Conservation (phyloP, 2,113 vertebrate species). For the Fregetta grallaria region DNA sequence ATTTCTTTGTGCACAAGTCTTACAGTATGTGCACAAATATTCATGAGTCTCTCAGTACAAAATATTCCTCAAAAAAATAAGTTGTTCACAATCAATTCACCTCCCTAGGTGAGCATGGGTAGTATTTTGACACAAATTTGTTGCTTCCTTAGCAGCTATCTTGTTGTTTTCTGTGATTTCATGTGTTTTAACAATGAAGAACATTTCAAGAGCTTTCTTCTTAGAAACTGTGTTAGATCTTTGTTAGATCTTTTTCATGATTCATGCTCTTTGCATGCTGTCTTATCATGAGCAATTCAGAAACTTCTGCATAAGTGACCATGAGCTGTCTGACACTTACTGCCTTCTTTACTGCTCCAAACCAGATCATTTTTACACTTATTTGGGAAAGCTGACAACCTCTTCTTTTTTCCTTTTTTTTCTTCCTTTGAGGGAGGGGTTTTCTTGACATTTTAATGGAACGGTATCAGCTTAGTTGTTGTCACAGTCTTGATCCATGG, state of each 20-base stretch:
- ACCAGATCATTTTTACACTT: background rate
- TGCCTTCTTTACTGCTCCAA: background rate
- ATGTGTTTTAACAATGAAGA: background rate
- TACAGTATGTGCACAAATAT: background rate
- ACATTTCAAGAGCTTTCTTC: background rate
- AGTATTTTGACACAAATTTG: background rate
- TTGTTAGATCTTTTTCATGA: background rate
- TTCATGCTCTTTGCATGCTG: background rate
- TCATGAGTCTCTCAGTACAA: background rate
- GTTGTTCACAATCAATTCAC: background rate
- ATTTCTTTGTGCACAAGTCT: background rate
- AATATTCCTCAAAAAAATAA: background rate
- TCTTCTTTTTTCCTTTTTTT: background rate
- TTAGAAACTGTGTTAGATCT: background rate
- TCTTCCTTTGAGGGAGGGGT: background rate
- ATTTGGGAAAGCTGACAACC: background rate
- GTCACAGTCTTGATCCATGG: background rate
- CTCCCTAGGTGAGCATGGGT: background rate
- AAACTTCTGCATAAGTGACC: background rate
- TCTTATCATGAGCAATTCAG: background rate
- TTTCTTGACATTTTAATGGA: slow-evolving; percentile 24
- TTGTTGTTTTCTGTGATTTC: background rate
- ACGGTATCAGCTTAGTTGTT: background rate
- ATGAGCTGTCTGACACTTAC: background rate
- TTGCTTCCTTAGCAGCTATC: background rate